Evolutionary conservation across 2,888 invertebrate genomes (phyloP), one percentile per base, ranked within the genome.

Genomic region (Cantharis rustica): DNA sequence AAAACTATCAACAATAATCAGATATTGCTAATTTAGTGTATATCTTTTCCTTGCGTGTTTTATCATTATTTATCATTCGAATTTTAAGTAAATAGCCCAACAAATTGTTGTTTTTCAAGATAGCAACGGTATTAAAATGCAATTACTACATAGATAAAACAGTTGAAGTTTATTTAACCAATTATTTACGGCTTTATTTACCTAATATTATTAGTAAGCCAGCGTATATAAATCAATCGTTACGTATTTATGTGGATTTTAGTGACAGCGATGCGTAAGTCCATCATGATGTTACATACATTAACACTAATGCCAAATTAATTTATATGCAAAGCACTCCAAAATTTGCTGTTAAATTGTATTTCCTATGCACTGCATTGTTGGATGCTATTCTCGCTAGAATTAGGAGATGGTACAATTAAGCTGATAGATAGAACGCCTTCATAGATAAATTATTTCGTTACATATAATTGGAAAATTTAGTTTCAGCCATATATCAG

Each of bases 261-360:
- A 73, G 16, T 71, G 76, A 72, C 73, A 73, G 76, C 31, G 23
- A 66, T 61, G 62, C 69, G 63, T 31, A 73, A 68, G 71, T 74
- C 73, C 71, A 76, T 76, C 76, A 76, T 74, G 73, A 74, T 71
- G 73, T 76, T 76, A 75, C 75, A 72, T 75, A 70, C 72, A 75
- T 75, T 72, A 73, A 73, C 70, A 73, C 73, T 77, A 77, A 74
- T 73, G 73, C 73, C 69, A 77, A 78, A 78, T 79, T 78, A 76
- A 79, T 80, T 80, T 80, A 78, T 79, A 79, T 80, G 78, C 72
- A 27, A 61, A 74, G 74, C 75, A 76, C 78, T 79, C 75, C 17
- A 75, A 27, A 69, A 69, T 17, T 66, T 72, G 68, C 69, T 62
- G 69, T 73, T 69, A 69, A 73, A 73, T 73, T 72, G 72, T 31